Conservation (phyloP, 2,113 vertebrate genomes). For the Eira barbara region DNA sequence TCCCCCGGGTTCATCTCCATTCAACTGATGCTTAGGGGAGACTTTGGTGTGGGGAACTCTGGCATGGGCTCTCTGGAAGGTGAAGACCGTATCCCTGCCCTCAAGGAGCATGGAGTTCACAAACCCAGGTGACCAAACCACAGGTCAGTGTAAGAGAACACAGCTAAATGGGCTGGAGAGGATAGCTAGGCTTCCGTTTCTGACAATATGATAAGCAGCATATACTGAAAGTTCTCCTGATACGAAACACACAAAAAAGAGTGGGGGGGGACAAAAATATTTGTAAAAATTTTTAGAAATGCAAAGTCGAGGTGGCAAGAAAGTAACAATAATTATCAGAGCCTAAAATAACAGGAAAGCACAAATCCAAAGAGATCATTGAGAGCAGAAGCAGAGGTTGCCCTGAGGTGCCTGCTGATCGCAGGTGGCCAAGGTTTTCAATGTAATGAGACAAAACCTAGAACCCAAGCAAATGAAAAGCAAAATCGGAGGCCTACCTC, state of each 20-base stretch:
- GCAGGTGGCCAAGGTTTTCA: neutral
- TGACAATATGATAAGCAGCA: neutral
- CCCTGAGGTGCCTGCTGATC: neutral
- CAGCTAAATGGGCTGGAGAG: neutral
- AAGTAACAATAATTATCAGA: neutral
- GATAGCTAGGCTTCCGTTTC: neutral
- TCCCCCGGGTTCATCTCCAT: neutral
- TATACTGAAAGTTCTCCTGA: neutral
- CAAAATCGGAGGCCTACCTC: neutral
- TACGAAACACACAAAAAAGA: neutral
- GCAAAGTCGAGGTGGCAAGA: neutral
- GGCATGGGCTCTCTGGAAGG: neutral
- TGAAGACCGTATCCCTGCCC: neutral
- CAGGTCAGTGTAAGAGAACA: neutral
- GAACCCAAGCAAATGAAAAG: neutral
- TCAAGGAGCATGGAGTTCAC: neutral
- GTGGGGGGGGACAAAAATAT: neutral
- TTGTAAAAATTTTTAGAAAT: neutral
- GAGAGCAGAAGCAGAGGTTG: neutral
- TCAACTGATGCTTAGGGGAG: neutral
- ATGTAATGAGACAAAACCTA: neutral
- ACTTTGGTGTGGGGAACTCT: rapidly evolving
- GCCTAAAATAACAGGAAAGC: neutral
- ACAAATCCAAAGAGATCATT: neutral
- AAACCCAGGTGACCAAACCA: neutral